Base-by-base conservation (phyloP, 1,140 invertebrate species). In the Pachyrhynchus sulphureomaculatus region DNA sequence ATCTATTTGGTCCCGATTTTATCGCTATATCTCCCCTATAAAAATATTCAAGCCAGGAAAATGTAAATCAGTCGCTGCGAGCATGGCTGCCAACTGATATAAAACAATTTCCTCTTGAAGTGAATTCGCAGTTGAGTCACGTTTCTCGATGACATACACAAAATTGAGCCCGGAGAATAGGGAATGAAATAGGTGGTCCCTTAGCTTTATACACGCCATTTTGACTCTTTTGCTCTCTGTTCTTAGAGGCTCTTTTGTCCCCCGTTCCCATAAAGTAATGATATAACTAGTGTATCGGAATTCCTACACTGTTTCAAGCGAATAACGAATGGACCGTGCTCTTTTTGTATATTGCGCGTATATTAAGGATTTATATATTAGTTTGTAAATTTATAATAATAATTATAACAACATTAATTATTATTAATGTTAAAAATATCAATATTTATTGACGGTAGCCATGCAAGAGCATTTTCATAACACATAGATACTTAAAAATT, bases 101-200 rank as follows among this genome's bases (percentile, higher is more conserved):
- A 66, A 66, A 66, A 66, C 65, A 66, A 66, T 65, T 65, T 62
- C 62, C 62, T 62, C 52, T 62, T 45, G 51, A 49, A 32, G 42
- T 24, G 36, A 55, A 58, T 68, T 68, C 57, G 58, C 52, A 65
- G 63, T 68, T 63, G 66, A 65, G 66, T 68, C 66, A 68, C 66
- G 66, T 68, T 68, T 57, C 53, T 57, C 66, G 63, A 65, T 68
- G 66, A 68, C 66, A 68, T 65, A 62, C 64, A 68, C 66, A 57
- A 68, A 68, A 68, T 68, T 68, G 66, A 65, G 52, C 66, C 54
- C 29, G 37, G 48, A 62, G 66, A 68, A 68, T 65, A 47, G 66
- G 54, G 64, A 58, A 62, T 58, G 64, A 62, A 62, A 66, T 44
- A 56, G 21, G 54, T 48, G 39, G 64, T 58, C 64, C 63, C 63